A percentile compares a stretch with the other conserved stretches of the same genome.
phyloP scores from a whole-genome alignment of 2,113 vertebrate species.

The Ameiurus melas region DNA sequence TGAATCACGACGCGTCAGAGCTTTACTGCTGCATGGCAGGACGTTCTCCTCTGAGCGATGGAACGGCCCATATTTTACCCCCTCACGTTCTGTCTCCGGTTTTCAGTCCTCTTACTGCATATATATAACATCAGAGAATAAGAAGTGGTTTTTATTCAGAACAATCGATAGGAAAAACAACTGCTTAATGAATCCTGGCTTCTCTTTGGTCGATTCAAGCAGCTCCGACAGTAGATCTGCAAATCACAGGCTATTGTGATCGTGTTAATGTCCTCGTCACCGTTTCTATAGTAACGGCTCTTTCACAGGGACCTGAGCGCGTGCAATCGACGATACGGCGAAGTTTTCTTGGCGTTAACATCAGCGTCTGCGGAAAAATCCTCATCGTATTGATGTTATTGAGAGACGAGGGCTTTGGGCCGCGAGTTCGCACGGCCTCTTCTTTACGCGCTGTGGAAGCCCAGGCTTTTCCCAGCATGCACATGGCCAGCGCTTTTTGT shows the following conservation, averaged over 20 bases:
- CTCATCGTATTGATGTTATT: constrained; percentile 68
- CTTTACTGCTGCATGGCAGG: constrained; percentile 54
- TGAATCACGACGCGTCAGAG: constrained; percentile 63
- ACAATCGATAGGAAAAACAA: neutral
- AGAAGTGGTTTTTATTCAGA: neutral
- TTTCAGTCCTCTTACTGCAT: neutral
- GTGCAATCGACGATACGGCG: neutral
- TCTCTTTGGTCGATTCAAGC: neutral
- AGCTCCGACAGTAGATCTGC: neutral
- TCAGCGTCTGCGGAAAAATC: constrained; percentile 57
- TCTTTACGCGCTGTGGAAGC: constrained; percentile 61
- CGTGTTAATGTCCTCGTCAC: neutral
- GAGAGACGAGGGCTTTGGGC: constrained; percentile 59
- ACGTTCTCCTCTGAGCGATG: constrained; percentile 61
- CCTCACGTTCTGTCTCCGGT: neutral
- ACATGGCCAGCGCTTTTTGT: constrained; percentile 26
- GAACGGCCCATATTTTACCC: constrained; percentile 56
- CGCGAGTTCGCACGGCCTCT: constrained; percentile 43
- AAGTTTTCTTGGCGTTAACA: neutral
- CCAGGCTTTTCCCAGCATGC: constrained; percentile 47
- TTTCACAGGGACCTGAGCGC: too few relatives aligned
- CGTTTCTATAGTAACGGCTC: neutral
- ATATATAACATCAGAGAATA: neutral
- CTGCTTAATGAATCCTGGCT: neutral
- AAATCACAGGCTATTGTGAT: neutral